Percentiles rank a stretch among this genome's conserved stretches.
These are phyloP conservation scores for Nothura maculosa DNA, from an alignment of 2,797 vertebrate genomes.

Conservation along the genomic window DNA sequence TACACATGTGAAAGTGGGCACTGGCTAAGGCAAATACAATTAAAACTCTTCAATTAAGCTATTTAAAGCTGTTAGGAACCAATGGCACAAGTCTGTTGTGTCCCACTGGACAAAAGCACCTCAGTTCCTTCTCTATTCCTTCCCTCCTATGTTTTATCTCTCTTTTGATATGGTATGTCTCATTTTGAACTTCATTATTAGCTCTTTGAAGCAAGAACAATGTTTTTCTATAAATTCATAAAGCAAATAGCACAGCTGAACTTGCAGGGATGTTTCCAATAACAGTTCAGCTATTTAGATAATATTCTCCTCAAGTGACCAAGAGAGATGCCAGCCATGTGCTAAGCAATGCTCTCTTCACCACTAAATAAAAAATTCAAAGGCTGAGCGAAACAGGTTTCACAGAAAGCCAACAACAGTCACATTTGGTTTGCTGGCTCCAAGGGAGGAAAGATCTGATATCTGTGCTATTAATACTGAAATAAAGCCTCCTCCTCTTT, in stretches of 20 bases:
- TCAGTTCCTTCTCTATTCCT: neutral
- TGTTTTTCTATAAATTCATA: slow-evolving; percentile 31
- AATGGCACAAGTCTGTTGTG: neutral
- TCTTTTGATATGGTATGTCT: slow-evolving; percentile 65
- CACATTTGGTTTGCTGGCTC: slow-evolving; percentile 26
- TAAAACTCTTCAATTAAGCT: neutral
- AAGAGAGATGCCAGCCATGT: slow-evolving; percentile 56
- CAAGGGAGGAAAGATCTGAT: slow-evolving; percentile 35
- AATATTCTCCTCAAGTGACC: slow-evolving; percentile 34
- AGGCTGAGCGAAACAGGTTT: slow-evolving; percentile 16
- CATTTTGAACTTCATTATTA: slow-evolving; percentile 56
- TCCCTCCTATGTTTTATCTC: neutral
- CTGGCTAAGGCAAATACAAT: neutral
- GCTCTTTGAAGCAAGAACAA: slow-evolving; percentile 60
- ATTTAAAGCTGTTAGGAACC: neutral
- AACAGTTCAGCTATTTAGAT: slow-evolving; percentile 49
- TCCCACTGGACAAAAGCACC: slow-evolving; percentile 34
- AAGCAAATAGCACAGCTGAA: slow-evolving; percentile 38
- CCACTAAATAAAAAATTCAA: slow-evolving; percentile 38
- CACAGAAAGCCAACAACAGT: slow-evolving; percentile 61
- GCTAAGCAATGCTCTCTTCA: slow-evolving; percentile 37
- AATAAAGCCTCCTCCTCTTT: slow-evolving; percentile 51
- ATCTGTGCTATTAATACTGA: slow-evolving; percentile 50
- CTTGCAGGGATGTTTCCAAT: slow-evolving; percentile 69
- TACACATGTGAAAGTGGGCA: neutral